Conservation (phyloP, 1,140 invertebrate genomes). For the Lordiphosa mommai region DNA sequence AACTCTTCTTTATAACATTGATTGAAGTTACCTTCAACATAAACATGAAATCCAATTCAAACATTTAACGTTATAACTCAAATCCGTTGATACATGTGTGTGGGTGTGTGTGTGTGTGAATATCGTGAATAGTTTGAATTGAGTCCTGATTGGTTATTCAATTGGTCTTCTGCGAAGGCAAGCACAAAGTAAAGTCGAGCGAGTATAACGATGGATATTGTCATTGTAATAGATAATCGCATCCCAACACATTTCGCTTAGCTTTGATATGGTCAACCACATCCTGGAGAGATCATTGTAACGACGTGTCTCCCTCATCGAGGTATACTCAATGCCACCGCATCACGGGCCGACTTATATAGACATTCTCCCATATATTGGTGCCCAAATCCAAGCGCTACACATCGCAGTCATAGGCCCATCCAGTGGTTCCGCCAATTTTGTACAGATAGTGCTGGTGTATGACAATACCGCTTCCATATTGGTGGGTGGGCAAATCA, state of each 20-base stretch:
- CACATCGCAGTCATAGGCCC: constrained; percentile 90
- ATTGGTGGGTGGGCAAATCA: constrained; percentile 85
- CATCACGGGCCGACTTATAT: constrained; percentile 82
- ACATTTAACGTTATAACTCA: too few species aligned
- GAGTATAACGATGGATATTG: constrained; percentile 79
- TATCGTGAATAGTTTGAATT: too few species aligned
- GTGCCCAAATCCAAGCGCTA: constrained; percentile 86
- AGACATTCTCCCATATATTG: constrained; percentile 86
- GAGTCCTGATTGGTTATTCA: too few species aligned
- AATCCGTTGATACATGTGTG: too few species aligned
- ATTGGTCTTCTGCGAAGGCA: constrained; percentile 57
- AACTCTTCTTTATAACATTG: too few species aligned
- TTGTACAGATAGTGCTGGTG: constrained; percentile 87
- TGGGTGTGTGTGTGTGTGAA: too few species aligned
- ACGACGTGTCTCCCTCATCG: constrained; percentile 79
- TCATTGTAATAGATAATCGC: constrained; percentile 86
- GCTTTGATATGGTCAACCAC: constrained; percentile 91
- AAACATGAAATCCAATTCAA: too few species aligned
- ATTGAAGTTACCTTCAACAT: too few species aligned
- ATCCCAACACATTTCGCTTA: constrained; percentile 92
- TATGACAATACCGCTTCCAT: constrained; percentile 89
- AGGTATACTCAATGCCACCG: constrained; percentile 84
- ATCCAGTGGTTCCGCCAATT: constrained; percentile 91
- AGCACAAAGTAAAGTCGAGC: constrained; percentile 79
- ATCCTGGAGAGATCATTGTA: constrained; percentile 83